Evolutionary conservation across 2,113 vertebrate species (phyloP).

Genomic region (Lasiurus cinereus): DNA sequence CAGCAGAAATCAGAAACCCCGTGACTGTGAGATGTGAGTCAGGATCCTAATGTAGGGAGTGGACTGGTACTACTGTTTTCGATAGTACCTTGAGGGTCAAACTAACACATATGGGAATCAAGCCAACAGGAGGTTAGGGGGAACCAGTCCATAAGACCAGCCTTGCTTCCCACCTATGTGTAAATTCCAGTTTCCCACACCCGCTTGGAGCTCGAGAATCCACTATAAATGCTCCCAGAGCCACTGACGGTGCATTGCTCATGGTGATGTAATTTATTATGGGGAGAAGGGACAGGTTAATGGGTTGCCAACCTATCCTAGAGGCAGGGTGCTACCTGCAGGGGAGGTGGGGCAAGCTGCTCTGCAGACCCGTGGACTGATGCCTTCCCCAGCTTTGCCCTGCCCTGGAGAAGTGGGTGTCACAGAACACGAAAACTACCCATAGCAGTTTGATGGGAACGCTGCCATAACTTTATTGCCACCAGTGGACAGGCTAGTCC

Average conservation of each 20-base stretch:
- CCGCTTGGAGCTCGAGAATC: neutral
- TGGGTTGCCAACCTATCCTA: neutral
- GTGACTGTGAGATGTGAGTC: neutral
- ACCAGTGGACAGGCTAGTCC: neutral
- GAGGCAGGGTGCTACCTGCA: neutral
- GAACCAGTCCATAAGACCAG: neutral
- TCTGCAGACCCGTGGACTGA: neutral
- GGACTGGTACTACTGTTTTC: neutral
- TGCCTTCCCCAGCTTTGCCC: neutral
- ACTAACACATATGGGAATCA: neutral
- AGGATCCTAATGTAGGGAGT: neutral
- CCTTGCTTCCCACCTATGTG: neutral
- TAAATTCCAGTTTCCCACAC: neutral
- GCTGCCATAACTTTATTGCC: neutral
- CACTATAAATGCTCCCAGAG: neutral
- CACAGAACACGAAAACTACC: neutral
- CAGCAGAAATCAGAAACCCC: neutral
- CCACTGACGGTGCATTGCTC: neutral
- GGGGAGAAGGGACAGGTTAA: neutral
- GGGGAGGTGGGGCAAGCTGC: neutral
- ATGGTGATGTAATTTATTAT: neutral
- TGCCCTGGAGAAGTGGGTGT: neutral
- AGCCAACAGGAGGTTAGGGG: neutral
- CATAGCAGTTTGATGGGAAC: neutral
- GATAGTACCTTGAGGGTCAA: neutral